A percentile compares a stretch with the other conserved stretches of the same genome.
phyloP scores from a whole-genome alignment of 2,113 vertebrate genomes.

The Chascanopsetta lugubris region DNA sequence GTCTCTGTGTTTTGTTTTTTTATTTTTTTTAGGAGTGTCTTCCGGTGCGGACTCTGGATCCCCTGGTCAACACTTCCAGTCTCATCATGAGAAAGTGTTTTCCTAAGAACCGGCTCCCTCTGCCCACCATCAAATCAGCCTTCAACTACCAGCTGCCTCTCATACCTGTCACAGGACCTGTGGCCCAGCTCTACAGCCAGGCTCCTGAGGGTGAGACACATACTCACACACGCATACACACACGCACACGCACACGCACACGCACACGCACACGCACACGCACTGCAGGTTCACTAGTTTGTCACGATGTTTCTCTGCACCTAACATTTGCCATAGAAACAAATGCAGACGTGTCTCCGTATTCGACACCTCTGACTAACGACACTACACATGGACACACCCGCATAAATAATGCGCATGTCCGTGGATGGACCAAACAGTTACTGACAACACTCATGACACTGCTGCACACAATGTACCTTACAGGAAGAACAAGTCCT shows the following conservation, averaged over 20 bases:
- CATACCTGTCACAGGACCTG: slow-evolving; percentile 87
- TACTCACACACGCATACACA: background rate
- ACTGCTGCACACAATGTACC: slow-evolving; percentile 67
- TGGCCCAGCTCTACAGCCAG: slow-evolving; percentile 90
- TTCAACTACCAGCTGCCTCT: slow-evolving; percentile 89
- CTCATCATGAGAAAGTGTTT: slow-evolving; percentile 99
- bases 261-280: background rate
- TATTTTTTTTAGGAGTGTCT: slow-evolving; percentile 88
- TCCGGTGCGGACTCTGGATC: slow-evolving; percentile 93
- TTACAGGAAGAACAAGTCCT: slow-evolving; percentile 59
- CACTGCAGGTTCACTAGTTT: background rate
- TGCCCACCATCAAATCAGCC: slow-evolving; percentile 94
- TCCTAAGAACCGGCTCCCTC: slow-evolving; percentile 96
- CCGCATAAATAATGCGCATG: slow-evolving; percentile 8
- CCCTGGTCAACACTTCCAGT: slow-evolving; percentile 94
- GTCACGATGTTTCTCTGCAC: slow-evolving; percentile 8
- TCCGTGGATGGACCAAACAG: slow-evolving; percentile 10
- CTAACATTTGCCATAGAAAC: background rate
- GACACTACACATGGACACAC: background rate
- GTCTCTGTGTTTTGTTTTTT: slow-evolving; percentile 15
- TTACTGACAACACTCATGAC: slow-evolving; percentile 47
- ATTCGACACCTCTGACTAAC: slow-evolving; percentile 1
- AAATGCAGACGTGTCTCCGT: background rate
- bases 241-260: background rate
- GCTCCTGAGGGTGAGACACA: slow-evolving; percentile 87